Base-by-base conservation (phyloP, 2,797 vertebrate species). In the Myotis pilosus region DNA sequence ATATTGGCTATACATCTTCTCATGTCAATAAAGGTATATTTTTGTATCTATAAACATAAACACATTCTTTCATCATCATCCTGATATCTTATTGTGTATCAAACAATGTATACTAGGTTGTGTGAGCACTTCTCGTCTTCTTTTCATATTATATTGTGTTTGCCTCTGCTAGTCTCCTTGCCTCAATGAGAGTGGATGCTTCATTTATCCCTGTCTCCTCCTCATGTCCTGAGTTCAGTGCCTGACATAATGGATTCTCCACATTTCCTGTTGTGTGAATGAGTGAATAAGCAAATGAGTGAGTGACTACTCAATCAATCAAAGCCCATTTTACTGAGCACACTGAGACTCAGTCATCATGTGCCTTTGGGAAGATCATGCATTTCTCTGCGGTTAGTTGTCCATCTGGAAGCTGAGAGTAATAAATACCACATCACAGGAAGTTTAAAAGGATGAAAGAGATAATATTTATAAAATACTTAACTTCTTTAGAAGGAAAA, bases 401-500 rank as follows among this genome's bases (percentile, higher is more conserved):
- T 96, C 94, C 97, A 96, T 94, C 94, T 94, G 97, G 94, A 97
- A 96, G 90, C 94, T 53, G 90, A 80, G 69, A 90, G 81, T 88
- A 83, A 91, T 93, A 96, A 96, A 96, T 72, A 87, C 92, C 94
- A 95, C 92, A 94, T 95, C 87, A 69, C 75, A 89, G 96, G 97
- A 96, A 93, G 95, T 87, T 92, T 92, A 71, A 96, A 92, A 91
- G 94, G 95, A 94, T 93, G 90, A 92, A 96, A 97, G 92, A 91
- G 94, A 95, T 84, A 90, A 93, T 97, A 94, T 97, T 96, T 97
- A 97, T 96, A 95, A 96, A 95, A 94, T 92, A 88, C 95, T 96
- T 94, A 94, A 95, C 91, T 92, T 92, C 93, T 95, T 93, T 93
- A 81, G 92, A 92, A 94, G 75, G 92, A 95, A 95, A 91, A 93